Evolutionary conservation across 2,113 vertebrate genomes (phyloP).

Genomic region (Microtus oregoni): DNA sequence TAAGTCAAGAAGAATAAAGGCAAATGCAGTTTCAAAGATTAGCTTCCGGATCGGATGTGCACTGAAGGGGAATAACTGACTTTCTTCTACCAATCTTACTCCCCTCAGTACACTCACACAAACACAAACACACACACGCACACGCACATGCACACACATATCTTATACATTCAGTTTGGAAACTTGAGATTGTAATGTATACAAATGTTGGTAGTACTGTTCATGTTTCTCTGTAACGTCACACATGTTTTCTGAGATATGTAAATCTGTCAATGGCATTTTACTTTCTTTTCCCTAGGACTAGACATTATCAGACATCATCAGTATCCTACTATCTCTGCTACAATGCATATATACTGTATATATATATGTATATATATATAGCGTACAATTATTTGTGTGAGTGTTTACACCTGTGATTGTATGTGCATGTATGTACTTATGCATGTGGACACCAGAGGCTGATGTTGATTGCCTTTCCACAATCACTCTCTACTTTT

Average conservation of each 20-base stretch:
- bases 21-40: conserved; percentile 82
- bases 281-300: conserved; percentile 8
- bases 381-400: neutral
- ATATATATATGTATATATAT: neutral
- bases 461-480: neutral
- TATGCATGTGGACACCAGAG: neutral
- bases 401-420: neutral
- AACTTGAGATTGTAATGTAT: neutral
- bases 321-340: neutral
- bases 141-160: neutral
- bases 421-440: neutral
- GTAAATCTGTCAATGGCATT: neutral
- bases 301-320: neutral
- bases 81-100: neutral
- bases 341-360: neutral
- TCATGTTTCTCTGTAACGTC: neutral
- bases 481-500: neutral
- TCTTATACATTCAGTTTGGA: neutral
- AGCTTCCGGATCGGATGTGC: conserved; percentile 77
- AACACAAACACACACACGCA: neutral
- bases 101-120: neutral
- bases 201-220: neutral
- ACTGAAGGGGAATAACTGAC: neutral
- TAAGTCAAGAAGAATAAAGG: conserved; percentile 86
- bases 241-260: neutral